Conservation (phyloP, 2,113 vertebrate species). For the Turdus rufiventris region DNA sequence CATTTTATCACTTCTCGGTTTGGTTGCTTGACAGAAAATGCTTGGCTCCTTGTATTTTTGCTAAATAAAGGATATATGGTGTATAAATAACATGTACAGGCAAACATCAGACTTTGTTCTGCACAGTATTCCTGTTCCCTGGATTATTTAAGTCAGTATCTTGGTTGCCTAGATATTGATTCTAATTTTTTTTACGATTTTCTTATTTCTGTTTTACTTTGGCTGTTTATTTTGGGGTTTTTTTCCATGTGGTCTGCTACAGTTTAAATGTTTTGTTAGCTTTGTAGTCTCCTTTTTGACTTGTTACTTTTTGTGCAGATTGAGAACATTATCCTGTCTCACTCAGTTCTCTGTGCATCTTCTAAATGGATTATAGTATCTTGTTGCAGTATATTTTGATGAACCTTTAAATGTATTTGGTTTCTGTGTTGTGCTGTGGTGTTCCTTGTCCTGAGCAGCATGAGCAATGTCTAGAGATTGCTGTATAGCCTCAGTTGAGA, state of each 20-base stretch:
- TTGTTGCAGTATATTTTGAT: neutral
- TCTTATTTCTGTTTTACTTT: neutral
- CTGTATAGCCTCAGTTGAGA: neutral
- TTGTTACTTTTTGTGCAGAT: neutral
- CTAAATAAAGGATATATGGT: neutral
- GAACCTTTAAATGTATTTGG: neutral
- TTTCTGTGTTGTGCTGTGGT: neutral
- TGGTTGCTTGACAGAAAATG: neutral
- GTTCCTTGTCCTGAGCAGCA: neutral
- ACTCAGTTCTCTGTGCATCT: neutral
- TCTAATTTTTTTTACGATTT: neutral
- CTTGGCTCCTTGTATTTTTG: neutral
- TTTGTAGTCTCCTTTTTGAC: neutral
- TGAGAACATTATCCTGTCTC: neutral
- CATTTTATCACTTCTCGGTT: neutral
- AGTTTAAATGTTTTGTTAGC: neutral
- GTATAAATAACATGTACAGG: neutral
- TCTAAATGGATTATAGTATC: neutral
- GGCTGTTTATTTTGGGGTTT: neutral
- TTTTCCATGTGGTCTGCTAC: neutral
- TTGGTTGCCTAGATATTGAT: neutral
- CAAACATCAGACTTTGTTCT: neutral
- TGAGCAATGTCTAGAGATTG: neutral
- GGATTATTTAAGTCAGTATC: neutral
- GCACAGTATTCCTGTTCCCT: neutral